A percentile compares a stretch with the other conserved stretches of the same genome.
phyloP scores from a whole-genome alignment of 2,797 vertebrate species.

The Picus viridis region DNA sequence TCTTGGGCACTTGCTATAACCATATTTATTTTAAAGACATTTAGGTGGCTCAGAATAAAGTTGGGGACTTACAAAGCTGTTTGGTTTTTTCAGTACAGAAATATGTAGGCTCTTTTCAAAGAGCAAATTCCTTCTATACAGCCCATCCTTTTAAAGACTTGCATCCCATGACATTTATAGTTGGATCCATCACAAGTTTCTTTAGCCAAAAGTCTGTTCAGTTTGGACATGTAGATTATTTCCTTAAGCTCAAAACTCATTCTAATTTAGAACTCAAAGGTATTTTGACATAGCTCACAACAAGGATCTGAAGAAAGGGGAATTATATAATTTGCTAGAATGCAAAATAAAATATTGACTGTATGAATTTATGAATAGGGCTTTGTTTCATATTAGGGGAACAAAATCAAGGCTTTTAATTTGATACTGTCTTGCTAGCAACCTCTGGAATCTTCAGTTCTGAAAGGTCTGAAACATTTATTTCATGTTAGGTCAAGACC shows the following conservation, averaged over 20 bases:
- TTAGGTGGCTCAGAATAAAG: neutral
- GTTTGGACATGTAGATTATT: neutral
- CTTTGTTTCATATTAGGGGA: neutral
- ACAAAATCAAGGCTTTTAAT: neutral
- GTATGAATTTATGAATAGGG: neutral
- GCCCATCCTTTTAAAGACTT: neutral
- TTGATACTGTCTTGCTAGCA: neutral
- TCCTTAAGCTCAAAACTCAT: neutral
- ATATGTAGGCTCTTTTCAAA: neutral
- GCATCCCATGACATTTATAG: neutral
- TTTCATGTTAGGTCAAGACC: neutral
- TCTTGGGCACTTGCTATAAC: neutral
- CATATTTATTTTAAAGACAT: neutral
- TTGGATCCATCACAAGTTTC: neutral
- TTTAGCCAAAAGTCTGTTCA: neutral
- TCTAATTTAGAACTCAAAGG: neutral
- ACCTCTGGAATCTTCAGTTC: neutral
- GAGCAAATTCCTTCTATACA: neutral
- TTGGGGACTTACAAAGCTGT: neutral
- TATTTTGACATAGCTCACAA: neutral
- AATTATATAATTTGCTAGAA: neutral
- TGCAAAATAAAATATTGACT: neutral
- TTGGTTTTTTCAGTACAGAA: neutral
- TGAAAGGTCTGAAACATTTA: neutral
- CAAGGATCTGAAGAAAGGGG: neutral